Base-by-base conservation (phyloP, 1,140 invertebrate genomes). In the Pantala flavescens region DNA sequence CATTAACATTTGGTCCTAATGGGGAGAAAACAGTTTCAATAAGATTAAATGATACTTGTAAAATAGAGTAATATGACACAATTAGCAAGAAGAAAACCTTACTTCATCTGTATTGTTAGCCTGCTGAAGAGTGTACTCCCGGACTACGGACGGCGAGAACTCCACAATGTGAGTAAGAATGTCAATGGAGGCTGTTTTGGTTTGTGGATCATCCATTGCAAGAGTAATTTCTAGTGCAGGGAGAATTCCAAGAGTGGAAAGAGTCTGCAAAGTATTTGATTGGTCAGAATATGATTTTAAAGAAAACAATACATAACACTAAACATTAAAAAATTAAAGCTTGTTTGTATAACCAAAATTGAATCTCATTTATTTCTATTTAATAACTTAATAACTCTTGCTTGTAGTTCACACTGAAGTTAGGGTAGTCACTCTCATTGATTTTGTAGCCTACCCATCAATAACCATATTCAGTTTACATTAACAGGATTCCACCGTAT, bases 101-200 rank as follows among this genome's bases (percentile, higher is more conserved):
- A 93, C 92, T 86, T 94, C 93, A 85, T 97, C 93, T 74, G 89
- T 91, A 78, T 91, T 94, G 79, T 90, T 93, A 76, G 90, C 88
- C 84, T 98, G 95, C 80, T 96, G 93, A 74, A 98, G 84, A 72
- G 96, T 97, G 84, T 98, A 98, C 81, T 99, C 98, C 76, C 98
- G 87, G 43, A 99, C 94, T 79, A 98, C 94, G 78, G 96, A 96
- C 75, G 98, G 96, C 80, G 95, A 98, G 85, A 95, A 98, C 82
- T 99, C 98, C 73, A 99, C 96, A 82, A 99, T 96, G 81, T 96
- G 97, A 55, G 95, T 97, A 73, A 99, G 88, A 81, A 99, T 97
- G 83, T 99, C 98, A 81, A 99, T 96, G 79, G 96, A 95, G 75
- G 96, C 95, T 80, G 93, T 91, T 86, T 98, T 98, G 36, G 96